These are phyloP conservation scores for Chlamydotis undulata DNA, from an alignment of 2,113 vertebrate genomes.

Conservation along the genomic window DNA sequence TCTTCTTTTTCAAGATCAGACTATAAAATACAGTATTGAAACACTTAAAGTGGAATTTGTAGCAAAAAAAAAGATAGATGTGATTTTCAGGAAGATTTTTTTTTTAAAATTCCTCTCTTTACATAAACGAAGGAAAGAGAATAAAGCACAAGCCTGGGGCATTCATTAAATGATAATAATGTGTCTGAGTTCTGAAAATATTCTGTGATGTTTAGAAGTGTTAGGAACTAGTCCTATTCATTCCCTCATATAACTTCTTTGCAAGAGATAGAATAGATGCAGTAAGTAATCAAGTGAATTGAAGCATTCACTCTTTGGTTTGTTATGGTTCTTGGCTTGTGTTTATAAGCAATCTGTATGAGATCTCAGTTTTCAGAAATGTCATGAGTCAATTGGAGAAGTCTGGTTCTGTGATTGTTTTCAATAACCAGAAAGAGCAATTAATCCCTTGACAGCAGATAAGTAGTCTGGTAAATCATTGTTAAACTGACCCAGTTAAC, in stretches of 20 bases:
- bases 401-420: not conserved
- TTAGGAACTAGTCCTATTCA: not conserved
- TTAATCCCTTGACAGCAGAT: not conserved
- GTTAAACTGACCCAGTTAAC: not conserved
- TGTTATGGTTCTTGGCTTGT: not conserved
- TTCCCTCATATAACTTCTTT: not conserved
- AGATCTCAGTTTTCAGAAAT: not conserved
- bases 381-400: not conserved
- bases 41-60: not conserved
- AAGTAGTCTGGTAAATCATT: not conserved
- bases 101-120: not conserved
- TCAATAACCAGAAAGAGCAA: not conserved
- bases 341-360: not conserved
- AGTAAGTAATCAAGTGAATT: slow-evolving; percentile 4
- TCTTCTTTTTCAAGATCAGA: not conserved
- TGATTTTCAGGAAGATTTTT: not conserved
- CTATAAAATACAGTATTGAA: not conserved
- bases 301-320: not conserved
- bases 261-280: not conserved
- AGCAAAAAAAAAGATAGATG: not conserved
- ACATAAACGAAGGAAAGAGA: not conserved
- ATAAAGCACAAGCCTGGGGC: not conserved
- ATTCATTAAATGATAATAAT: not conserved
- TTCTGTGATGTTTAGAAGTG: not conserved
- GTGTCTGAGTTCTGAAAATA: slow-evolving; percentile 2